Evolutionary conservation across 2,113 vertebrate species (phyloP).

Genomic region (Excalfactoria chinensis): DNA sequence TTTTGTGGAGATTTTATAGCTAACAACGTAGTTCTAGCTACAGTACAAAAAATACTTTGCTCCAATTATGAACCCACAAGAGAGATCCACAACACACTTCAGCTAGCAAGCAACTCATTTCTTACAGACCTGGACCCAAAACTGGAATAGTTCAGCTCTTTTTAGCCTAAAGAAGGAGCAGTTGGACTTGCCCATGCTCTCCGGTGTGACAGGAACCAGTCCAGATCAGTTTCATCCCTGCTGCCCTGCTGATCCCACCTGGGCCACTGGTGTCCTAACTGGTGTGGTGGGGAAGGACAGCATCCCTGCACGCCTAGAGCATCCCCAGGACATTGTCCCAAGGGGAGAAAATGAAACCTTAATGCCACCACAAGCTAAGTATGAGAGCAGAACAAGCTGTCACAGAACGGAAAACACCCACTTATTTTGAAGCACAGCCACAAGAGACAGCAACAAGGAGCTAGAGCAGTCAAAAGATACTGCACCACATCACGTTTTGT

Average conservation of each 20-base stretch:
- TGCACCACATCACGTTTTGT: neutral
- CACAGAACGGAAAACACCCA: neutral
- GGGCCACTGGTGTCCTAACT: neutral
- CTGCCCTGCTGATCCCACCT: neutral
- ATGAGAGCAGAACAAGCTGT: neutral
- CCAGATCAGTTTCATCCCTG: neutral
- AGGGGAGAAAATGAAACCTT: neutral
- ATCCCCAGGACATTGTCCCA: neutral
- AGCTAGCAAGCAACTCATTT: neutral
- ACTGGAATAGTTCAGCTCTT: neutral
- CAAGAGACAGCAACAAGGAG: neutral
- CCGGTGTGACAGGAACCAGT: neutral
- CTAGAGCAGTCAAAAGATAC: neutral
- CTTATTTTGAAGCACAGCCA: neutral
- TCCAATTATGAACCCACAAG: neutral
- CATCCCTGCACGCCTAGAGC: neutral
- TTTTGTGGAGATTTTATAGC: conserved; percentile 47
- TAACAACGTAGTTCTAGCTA: conserved; percentile 7
- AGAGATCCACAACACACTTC: conserved; percentile 16
- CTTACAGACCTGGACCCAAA: neutral
- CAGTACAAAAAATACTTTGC: conserved; percentile 46
- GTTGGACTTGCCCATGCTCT: neutral
- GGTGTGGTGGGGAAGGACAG: neutral
- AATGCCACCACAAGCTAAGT: neutral
- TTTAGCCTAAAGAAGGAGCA: neutral